These are phyloP conservation scores for Lophochroa leadbeateri DNA, from an alignment of 2,113 vertebrate genomes.

Conservation along the genomic window DNA sequence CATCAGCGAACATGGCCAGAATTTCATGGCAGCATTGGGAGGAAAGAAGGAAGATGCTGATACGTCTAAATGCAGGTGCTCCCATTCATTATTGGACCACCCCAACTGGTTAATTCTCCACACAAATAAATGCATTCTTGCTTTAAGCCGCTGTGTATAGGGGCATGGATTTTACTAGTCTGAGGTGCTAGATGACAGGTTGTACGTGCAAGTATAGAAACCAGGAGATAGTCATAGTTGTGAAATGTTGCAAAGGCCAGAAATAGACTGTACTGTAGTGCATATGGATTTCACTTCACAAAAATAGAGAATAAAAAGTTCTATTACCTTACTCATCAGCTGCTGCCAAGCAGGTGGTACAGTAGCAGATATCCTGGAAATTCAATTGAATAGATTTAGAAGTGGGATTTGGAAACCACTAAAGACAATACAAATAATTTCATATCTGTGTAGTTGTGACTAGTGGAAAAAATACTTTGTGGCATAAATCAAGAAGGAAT, in stretches of 20 bases:
- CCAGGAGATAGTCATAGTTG: neutral
- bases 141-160: neutral
- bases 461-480: neutral
- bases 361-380: neutral
- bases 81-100: fast-evolving
- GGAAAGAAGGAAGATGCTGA: neutral
- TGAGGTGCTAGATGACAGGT: neutral
- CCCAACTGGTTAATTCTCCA: fast-evolving
- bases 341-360: neutral
- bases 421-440: neutral
- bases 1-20: neutral
- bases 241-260: neutral
- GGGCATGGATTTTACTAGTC: fast-evolving
- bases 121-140: neutral
- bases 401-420: neutral
- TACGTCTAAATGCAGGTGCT: neutral
- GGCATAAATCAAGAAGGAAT: neutral
- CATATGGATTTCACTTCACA: neutral
- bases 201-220: neutral
- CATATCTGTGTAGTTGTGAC: neutral
- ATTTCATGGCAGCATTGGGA: neutral
- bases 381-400: neutral
- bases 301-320: neutral
- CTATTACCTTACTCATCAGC: neutral
- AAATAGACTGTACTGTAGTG: neutral